phyloP scores from a whole-genome alignment of 2,888 invertebrate species.

The Camptogramma bilineatum region DNA sequence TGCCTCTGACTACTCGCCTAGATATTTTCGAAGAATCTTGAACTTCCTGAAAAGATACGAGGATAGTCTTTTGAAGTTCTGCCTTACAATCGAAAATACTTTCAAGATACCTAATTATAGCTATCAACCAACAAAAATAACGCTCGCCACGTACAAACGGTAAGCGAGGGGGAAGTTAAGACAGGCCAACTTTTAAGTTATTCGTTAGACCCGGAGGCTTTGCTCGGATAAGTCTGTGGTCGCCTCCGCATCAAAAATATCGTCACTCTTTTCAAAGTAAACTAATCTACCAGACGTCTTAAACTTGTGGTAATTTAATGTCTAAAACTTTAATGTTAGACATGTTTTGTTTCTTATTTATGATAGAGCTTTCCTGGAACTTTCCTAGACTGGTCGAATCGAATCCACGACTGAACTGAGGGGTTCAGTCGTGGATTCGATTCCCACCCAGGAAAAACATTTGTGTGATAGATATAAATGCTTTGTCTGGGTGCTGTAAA shows the following conservation, averaged over 20 bases:
- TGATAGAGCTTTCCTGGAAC: too few relatives aligned
- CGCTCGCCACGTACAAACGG: constrained; percentile 54
- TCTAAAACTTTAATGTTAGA: background rate
- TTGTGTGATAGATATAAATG: too few relatives aligned
- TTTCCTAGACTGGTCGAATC: too few relatives aligned
- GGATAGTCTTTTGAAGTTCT: too few relatives aligned
- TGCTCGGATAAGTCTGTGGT: constrained; percentile 59
- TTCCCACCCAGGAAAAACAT: too few relatives aligned
- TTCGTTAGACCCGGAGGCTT: constrained; percentile 55
- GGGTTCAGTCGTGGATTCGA: too few relatives aligned
- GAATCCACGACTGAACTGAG: too few relatives aligned
- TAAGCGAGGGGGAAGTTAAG: constrained; percentile 47
- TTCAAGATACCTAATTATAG: constrained; percentile 25
- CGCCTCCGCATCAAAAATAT: constrained; percentile 61
- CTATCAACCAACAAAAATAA: constrained; percentile 49
- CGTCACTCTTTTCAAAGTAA: constrained; percentile 50
- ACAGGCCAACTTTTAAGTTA: constrained; percentile 60
- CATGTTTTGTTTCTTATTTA: background rate
- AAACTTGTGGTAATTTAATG: constrained; percentile 2
- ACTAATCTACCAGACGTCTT: constrained; percentile 27
- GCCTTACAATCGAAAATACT: background rate
- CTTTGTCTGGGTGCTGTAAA: too few relatives aligned
- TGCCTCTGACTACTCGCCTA: too few relatives aligned
- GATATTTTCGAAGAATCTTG: too few relatives aligned
- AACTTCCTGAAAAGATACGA: too few relatives aligned